These are phyloP conservation scores for Syngnathus rostellatus DNA, from an alignment of 2,797 vertebrate species.

Conservation along the genomic window DNA sequence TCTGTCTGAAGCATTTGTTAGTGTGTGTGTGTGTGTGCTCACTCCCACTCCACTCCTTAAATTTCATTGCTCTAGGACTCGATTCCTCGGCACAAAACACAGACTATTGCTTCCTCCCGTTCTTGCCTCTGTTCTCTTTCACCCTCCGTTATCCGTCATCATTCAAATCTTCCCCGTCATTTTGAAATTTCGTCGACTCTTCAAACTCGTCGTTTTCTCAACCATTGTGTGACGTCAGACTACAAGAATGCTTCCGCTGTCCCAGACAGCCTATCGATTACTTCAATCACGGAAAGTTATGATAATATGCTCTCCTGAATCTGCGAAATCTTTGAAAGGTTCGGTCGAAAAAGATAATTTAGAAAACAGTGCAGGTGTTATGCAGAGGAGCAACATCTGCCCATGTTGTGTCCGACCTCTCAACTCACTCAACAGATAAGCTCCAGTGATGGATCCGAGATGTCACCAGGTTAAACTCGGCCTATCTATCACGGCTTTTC, in stretches of 20 bases:
- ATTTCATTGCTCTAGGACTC: constrained; percentile 47
- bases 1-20: constrained; percentile 38
- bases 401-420: constrained; percentile 36
- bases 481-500: constrained; percentile 42
- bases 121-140: constrained; percentile 3
- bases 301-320: constrained; percentile 43
- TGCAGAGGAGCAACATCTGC: constrained; percentile 40
- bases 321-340: constrained; percentile 30
- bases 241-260: constrained; percentile 46
- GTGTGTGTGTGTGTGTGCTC: constrained; percentile 12
- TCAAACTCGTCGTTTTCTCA: constrained; percentile 16
- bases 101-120: constrained; percentile 22
- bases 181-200: constrained; percentile 25
- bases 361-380: constrained; percentile 17
- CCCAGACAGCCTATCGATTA: constrained; percentile 54
- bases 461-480: constrained; percentile 41
- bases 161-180: constrained; percentile 11
- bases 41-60: constrained; percentile 42
- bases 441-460: constrained; percentile 49
- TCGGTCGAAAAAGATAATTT: constrained; percentile 36
- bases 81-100: constrained; percentile 38
- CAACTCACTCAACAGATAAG: constrained; percentile 38
- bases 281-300: constrained; percentile 45
- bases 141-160: constrained; percentile 2
- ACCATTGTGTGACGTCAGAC: constrained; percentile 29